Evolutionary conservation across 64 coral and sea anemone genomes (phyloP).

Genomic region (Stichodactyla mertensii): DNA sequence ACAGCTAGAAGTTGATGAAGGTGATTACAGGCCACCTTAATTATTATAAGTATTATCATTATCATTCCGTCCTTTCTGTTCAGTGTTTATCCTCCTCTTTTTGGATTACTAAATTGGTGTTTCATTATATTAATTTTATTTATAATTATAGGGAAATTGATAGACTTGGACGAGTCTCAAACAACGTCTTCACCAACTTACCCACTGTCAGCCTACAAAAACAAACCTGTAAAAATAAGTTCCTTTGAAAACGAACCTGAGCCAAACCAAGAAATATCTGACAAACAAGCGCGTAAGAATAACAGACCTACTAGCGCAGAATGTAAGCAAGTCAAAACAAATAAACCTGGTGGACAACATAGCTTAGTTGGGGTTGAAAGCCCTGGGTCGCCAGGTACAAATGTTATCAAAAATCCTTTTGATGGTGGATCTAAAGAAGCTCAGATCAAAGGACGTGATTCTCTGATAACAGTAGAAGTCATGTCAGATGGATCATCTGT

Average conservation of each 20-base stretch:
- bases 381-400: neutral
- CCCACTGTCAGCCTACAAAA: neutral
- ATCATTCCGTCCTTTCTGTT: too few relatives aligned
- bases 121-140: neutral
- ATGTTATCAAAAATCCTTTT: neutral
- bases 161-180: neutral
- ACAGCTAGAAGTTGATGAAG: neutral
- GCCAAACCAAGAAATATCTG: neutral
- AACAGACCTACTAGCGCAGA: neutral
- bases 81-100: neutral
- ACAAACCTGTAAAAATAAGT: neutral
- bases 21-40: neutral
- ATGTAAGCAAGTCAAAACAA: neutral
- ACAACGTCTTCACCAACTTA: neutral
- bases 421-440: neutral
- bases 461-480: neutral
- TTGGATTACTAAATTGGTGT: neutral
- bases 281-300: neutral
- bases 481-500: neutral
- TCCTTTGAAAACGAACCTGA: neutral
- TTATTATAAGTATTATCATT: neutral
- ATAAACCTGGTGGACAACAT: neutral
- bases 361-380: slow-evolving; percentile 14
- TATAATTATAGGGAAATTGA: slow-evolving; percentile 2
- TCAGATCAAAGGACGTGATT: neutral